These are phyloP conservation scores for Gymnocypris eckloni DNA, from an alignment of 2,797 vertebrate species.

Conservation along the genomic window DNA sequence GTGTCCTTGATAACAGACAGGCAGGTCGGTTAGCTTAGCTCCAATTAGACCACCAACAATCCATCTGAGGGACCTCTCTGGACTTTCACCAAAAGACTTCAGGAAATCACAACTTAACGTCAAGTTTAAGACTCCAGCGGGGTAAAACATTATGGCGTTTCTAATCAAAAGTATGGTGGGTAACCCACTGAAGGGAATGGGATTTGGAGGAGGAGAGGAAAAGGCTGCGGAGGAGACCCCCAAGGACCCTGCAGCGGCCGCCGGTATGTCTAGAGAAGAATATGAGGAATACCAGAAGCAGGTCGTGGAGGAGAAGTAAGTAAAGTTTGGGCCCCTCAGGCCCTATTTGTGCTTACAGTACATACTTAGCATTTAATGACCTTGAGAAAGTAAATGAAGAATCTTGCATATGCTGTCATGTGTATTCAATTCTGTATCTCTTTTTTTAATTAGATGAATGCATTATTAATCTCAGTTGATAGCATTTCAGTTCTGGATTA, in stretches of 20 bases:
- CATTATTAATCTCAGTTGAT: not conserved
- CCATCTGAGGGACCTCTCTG: conserved; percentile 55
- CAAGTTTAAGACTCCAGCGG: conserved; percentile 49
- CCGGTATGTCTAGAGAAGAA: conserved; percentile 96
- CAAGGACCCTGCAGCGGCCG: conserved; percentile 89
- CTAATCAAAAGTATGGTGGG: conserved; percentile 95
- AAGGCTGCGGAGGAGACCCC: conserved; percentile 88
- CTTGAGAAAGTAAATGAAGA: conserved; percentile 58
- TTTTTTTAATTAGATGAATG: not conserved
- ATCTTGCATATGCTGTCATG: not conserved
- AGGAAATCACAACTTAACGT: conserved; percentile 23
- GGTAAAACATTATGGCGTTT: conserved; percentile 89
- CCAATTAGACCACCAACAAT: conserved; percentile 69
- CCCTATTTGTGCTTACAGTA: not conserved
- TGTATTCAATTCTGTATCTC: not conserved
- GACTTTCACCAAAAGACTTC: not conserved
- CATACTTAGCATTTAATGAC: conserved; percentile 60
- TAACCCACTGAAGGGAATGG: conserved; percentile 92
- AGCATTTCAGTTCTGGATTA: not conserved
- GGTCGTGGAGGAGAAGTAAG: conserved; percentile 98
- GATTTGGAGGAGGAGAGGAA: conserved; percentile 90
- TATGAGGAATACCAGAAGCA: conserved; percentile 98
- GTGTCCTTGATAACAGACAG: conserved; percentile 83
- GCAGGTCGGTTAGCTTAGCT: conserved; percentile 76
- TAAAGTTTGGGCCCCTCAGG: conserved; percentile 60